Evolutionary conservation across 2,113 vertebrate species (phyloP).

Genomic region (Hydrochoerus hydrochaeris): DNA sequence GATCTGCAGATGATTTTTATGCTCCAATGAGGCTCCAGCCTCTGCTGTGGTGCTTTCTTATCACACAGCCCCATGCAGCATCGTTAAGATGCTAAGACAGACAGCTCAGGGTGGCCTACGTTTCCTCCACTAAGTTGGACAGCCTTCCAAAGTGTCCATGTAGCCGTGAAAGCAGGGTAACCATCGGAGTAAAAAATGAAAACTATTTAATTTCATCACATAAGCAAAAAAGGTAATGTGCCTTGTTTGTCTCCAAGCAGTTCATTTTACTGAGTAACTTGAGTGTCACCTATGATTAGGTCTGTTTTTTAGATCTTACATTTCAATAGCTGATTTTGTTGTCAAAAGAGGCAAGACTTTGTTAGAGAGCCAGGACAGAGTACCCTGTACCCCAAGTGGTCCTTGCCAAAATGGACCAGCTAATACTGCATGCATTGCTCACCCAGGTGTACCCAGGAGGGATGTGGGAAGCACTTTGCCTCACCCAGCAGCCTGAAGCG

Average conservation of each 20-base stretch:
- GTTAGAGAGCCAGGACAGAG: background rate
- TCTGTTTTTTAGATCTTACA: background rate
- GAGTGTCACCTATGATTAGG: background rate
- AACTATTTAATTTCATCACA: conserved; percentile 38
- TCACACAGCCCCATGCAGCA: background rate
- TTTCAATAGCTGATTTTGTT: background rate
- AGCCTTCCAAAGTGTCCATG: background rate
- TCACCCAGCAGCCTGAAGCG: conserved; percentile 87
- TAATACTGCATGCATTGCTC: background rate
- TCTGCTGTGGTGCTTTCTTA: background rate
- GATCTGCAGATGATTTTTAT: background rate
- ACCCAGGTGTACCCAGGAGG: conserved; percentile 89
- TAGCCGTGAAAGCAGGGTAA: background rate
- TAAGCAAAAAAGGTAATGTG: background rate
- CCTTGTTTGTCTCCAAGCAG: background rate
- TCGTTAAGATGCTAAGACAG: background rate
- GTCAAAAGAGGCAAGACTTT: background rate
- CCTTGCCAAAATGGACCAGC: background rate
- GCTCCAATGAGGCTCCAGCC: background rate
- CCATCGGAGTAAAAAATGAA: background rate
- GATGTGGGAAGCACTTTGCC: conserved; percentile 89
- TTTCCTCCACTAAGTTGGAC: background rate
- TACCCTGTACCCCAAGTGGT: too few species aligned
- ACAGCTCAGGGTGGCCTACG: background rate
- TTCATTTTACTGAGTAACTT: background rate